Conservation (phyloP, 2,888 invertebrate genomes). For the Archips xylosteana region DNA sequence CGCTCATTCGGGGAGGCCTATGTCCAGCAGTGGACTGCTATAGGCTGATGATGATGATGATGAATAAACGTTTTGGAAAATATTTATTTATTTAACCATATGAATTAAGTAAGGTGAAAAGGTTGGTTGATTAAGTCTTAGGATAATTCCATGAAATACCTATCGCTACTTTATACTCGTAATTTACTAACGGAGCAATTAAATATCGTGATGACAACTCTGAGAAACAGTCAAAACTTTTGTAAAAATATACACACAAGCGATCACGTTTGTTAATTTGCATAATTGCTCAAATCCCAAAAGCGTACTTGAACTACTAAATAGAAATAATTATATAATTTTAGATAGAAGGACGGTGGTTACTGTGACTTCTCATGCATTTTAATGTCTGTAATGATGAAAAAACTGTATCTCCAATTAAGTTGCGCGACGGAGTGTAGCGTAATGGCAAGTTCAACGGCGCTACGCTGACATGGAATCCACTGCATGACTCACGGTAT, state of each 20-base stretch:
- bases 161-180: no score
- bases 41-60: no score
- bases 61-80: no score
- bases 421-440: conserved; percentile 64
- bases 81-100: no score
- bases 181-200: conserved; percentile 27
- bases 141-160: no score
- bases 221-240: conserved; percentile 27
- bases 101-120: no score
- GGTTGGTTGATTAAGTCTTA: no score
- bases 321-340: conserved; percentile 25
- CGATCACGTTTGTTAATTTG: conserved; percentile 30
- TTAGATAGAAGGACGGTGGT: conserved; percentile 19
- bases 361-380: conserved; percentile 43
- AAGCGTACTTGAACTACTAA: conserved; percentile 16
- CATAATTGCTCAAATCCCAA: conserved; percentile 12
- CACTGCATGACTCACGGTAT: conserved; percentile 55
- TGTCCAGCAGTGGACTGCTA: no score
- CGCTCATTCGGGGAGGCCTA: no score
- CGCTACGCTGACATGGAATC: conserved; percentile 60
- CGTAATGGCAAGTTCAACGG: conserved; percentile 62
- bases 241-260: conserved; percentile 19
- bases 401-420: conserved; percentile 71
- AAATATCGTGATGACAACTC: conserved; percentile 26
- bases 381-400: conserved; percentile 60